A percentile compares a stretch with the other conserved stretches of the same genome.
These are phyloP conservation scores for Antrozous pallidus DNA, from an alignment of 2,797 vertebrate species.

Conservation along the genomic window DNA sequence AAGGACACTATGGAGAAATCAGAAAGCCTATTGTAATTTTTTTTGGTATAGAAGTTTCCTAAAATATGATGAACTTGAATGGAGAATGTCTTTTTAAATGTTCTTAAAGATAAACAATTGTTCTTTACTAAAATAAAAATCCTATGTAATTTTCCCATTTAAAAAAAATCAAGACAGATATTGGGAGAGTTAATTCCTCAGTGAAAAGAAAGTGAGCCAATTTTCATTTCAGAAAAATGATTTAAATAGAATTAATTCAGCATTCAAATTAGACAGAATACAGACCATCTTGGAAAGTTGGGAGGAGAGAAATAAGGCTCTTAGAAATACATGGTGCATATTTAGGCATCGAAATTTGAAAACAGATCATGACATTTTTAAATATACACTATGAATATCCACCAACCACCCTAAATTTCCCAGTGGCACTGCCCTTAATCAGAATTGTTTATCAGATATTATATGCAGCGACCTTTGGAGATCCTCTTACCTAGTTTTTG, in stretches of 20 bases:
- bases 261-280: conserved; percentile 57
- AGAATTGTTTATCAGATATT: conserved; percentile 42
- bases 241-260: conserved; percentile 63
- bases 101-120: conserved; percentile 83
- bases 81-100: conserved; percentile 85
- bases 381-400: conserved; percentile 39
- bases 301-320: conserved; percentile 46
- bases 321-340: conserved; percentile 56
- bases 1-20: conserved; percentile 95
- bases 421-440: conserved; percentile 61
- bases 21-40: conserved; percentile 86
- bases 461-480: conserved; percentile 56
- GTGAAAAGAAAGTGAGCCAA: conserved; percentile 65
- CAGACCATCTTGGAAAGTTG: conserved; percentile 52
- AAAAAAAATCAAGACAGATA: conserved; percentile 61
- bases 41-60: conserved; percentile 82
- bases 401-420: conserved; percentile 43
- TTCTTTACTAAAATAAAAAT: conserved; percentile 82
- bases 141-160: conserved; percentile 79
- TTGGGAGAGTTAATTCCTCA: conserved; percentile 73
- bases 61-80: conserved; percentile 80
- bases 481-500: conserved; percentile 54
- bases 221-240: conserved; percentile 72
- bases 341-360: conserved; percentile 69
- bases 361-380: conserved; percentile 62